phyloP scores from a whole-genome alignment of 2,113 vertebrate species.

The Zosterops japonicus region DNA sequence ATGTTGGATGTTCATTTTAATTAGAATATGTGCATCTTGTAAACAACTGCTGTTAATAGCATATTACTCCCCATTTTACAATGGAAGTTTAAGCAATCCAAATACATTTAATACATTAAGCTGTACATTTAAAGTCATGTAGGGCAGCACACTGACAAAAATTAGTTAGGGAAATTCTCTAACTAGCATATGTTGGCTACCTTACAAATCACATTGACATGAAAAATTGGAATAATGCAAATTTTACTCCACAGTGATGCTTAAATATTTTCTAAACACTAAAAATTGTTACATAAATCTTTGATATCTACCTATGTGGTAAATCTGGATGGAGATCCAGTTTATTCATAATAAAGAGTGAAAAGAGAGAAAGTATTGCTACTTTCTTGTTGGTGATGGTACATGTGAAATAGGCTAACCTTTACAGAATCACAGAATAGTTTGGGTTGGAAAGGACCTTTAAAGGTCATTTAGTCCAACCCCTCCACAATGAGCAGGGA shows the following conservation, averaged over 20 bases:
- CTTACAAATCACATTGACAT: constrained; percentile 25
- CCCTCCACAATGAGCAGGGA: background rate
- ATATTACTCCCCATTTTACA: background rate
- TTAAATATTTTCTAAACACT: constrained; percentile 55
- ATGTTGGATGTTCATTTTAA: constrained; percentile 31
- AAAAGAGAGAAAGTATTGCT: background rate
- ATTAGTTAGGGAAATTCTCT: constrained; percentile 10
- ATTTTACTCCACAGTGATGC: background rate
- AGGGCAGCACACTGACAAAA: constrained; percentile 12
- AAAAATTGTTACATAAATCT: background rate
- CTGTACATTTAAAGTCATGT: constrained; percentile 30
- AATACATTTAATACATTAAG: constrained; percentile 19
- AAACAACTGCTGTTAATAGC: constrained; percentile 25
- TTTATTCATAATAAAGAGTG: background rate
- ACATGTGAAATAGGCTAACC: background rate
- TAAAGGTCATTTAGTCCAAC: background rate
- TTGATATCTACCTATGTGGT: background rate
- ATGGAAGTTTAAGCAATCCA: background rate
- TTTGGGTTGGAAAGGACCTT: background rate
- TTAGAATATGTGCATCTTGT: constrained; percentile 45
- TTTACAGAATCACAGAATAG: background rate
- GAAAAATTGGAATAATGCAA: constrained; percentile 21
- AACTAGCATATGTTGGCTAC: constrained; percentile 20
- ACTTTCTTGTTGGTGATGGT: background rate
- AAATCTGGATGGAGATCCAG: background rate